A percentile compares a stretch with the other conserved stretches of the same genome.
Evolutionary conservation across 2,797 vertebrate species (phyloP).

Genomic region (Micromesistius poutassou): DNA sequence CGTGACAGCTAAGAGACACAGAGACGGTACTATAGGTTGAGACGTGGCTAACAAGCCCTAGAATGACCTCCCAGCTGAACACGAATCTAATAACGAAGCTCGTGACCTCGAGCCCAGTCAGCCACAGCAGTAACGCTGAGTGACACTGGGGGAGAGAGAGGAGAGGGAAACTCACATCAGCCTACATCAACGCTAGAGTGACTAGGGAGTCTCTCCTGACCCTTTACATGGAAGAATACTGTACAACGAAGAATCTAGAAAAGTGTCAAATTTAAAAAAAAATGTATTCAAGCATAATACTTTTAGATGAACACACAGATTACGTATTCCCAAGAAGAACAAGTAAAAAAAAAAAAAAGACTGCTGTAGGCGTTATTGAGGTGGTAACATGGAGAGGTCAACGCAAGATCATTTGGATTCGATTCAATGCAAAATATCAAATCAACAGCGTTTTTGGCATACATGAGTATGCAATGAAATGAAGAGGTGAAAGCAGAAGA

Average conservation of each 20-base stretch:
- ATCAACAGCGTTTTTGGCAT: background rate
- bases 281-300: background rate
- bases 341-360: too few species aligned
- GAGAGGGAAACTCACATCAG: background rate
- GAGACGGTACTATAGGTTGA: conserved; percentile 21
- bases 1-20: too few species aligned
- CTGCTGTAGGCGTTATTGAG: too few species aligned
- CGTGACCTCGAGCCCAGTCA: conserved; percentile 61
- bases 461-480: conserved; percentile 1
- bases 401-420: too few species aligned
- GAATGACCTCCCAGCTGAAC: conserved; percentile 46
- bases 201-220: background rate
- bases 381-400: too few species aligned
- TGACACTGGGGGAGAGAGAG: conserved; percentile 25
- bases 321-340: too few species aligned
- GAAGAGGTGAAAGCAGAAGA: background rate
- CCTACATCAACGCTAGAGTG: background rate
- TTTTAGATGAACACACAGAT: background rate
- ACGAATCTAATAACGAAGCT: conserved; percentile 56
- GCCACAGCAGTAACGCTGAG: conserved; percentile 45
- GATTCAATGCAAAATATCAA: too few species aligned
- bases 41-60: conserved; percentile 42
- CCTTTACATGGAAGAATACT: background rate
- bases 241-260: background rate
- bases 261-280: background rate